Base-by-base conservation (phyloP, 2,888 invertebrate genomes). In the Leptothorax acervorum region DNA sequence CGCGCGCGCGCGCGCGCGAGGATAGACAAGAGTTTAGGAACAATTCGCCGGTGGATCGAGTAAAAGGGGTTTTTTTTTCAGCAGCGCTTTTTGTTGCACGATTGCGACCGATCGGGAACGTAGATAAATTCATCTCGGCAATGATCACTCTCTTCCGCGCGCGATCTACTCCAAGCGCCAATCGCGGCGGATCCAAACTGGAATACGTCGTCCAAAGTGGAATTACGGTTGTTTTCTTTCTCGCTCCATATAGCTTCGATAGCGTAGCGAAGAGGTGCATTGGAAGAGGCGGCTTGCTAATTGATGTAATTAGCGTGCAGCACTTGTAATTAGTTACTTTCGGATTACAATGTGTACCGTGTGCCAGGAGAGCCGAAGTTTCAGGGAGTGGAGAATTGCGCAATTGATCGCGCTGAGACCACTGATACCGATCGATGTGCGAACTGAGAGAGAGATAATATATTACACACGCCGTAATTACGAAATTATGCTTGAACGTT, bases 181-280 rank as follows among this genome's bases (percentile, higher is more conserved):
- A 76, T 71, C 82, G 76, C 81, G 83, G 65, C 87, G 83, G 82
- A 68, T 89, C 53, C 71, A 35, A 71, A 79, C 23, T 31, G 57
- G 74, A 60, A 39, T 28, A 55, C 86, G 90, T 88, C 90, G 90
- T 90, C 90, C 90, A 90, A 90, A 90, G 90, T 90, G 90, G 90
- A 90, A 90, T 68, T 88, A 87, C 84, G 87, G 82, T 84, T 88
- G 48, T 57, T 83, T 85, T 86, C 84, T 84, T 85, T 86, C 85
- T 83, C 83, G 83, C 82, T 83, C 84, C 81, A 35, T 23, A 23
- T 87, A 83, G 87, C 86, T 85, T 83, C 62, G 53, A 63, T 81
- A 82, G 70, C 31, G 31, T 63, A 60, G 68, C 55, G 63, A 23
- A 42, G 42, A 42, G 53, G 23, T 48, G 48, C 78, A 35, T 53